A percentile compares a stretch with the other conserved stretches of the same genome.
phyloP scores from a whole-genome alignment of 1,140 invertebrate species.

The Meloidogyne exigua region DNA sequence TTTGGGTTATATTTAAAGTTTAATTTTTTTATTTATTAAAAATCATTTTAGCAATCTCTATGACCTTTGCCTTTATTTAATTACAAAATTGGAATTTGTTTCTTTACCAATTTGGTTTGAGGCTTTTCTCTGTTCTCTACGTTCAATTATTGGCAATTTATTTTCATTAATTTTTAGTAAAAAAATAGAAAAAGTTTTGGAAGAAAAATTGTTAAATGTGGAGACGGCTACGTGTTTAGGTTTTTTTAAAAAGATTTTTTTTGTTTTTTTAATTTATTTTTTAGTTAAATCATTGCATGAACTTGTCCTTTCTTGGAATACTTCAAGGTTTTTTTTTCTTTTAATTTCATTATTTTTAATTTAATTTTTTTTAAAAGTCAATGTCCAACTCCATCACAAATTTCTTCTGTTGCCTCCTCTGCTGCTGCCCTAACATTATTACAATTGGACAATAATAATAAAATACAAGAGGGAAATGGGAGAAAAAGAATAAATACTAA shows the following conservation, averaged over 20 bases:
- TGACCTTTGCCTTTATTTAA: slow-evolving; percentile 3
- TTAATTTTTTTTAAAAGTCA: not conserved
- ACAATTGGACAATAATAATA: not conserved
- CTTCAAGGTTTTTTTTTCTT: not conserved
- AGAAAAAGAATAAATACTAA: not conserved
- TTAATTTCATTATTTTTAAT: not conserved
- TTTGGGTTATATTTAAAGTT: no score
- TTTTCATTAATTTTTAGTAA: slow-evolving; percentile 2
- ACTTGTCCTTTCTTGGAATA: slow-evolving; percentile 2
- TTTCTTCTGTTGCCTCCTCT: slow-evolving; percentile 13
- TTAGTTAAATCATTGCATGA: slow-evolving; percentile 13
- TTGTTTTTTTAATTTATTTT: not conserved
- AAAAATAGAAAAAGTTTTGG: slow-evolving; percentile 18
- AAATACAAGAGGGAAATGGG: not conserved
- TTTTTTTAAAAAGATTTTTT: not conserved
- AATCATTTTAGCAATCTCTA: slow-evolving; percentile 10
- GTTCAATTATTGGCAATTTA: slow-evolving; percentile 4
- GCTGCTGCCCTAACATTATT: not conserved
- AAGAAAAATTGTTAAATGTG: slow-evolving; percentile 15
- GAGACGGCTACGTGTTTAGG: slow-evolving; percentile 18
- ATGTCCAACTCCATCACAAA: slow-evolving; percentile 24
- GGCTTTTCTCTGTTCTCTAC: slow-evolving; percentile 21
- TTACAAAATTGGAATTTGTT: slow-evolving; percentile 2
- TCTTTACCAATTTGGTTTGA: slow-evolving; percentile 24
- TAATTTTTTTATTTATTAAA: slow-evolving; percentile 1